A percentile compares a stretch with the other conserved stretches of the same genome.
Conservation (phyloP, 2,888 invertebrate genomes). For the Halictus quadricinctus region DNA sequence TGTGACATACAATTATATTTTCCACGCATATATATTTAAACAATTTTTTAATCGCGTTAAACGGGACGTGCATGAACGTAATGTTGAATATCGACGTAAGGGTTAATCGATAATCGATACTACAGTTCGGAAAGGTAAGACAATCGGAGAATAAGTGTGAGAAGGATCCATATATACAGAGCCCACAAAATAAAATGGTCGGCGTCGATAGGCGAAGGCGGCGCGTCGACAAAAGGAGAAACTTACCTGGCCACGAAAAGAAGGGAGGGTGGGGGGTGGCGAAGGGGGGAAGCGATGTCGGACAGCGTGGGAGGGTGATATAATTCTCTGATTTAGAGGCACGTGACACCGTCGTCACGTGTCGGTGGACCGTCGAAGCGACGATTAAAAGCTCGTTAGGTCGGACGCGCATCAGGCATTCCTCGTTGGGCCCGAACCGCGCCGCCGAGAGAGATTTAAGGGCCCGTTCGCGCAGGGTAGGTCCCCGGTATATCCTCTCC, state of each 20-base stretch:
- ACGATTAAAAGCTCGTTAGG: slow-evolving; percentile 71
- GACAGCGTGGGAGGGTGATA: slow-evolving; percentile 32
- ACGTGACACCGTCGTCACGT: slow-evolving; percentile 67
- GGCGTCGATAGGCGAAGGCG: neutral
- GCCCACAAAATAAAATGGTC: neutral
- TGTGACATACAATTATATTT: too few relatives aligned
- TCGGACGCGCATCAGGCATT: slow-evolving; percentile 69
- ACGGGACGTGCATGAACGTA: too few relatives aligned
- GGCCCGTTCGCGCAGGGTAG: slow-evolving; percentile 57
- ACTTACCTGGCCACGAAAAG: neutral
- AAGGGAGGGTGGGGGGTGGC: neutral
- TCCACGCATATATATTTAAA: too few relatives aligned
- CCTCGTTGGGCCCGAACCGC: slow-evolving; percentile 54
- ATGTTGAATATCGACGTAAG: too few relatives aligned
- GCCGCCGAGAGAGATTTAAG: slow-evolving; percentile 68
- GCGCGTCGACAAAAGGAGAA: neutral
- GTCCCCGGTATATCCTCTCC: slow-evolving; percentile 19
- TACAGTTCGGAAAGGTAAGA: neutral
- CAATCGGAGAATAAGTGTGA: neutral
- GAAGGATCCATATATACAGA: neutral
- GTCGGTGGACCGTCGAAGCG: slow-evolving; percentile 59
- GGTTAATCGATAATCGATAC: too few relatives aligned
- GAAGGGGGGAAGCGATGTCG: neutral
- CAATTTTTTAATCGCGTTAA: too few relatives aligned
- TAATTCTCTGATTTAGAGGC: slow-evolving; percentile 60